Evolutionary conservation across 2,888 invertebrate genomes (phyloP), one percentile per base, ranked within the genome.

Genomic region (Muschampia plurimacula): DNA sequence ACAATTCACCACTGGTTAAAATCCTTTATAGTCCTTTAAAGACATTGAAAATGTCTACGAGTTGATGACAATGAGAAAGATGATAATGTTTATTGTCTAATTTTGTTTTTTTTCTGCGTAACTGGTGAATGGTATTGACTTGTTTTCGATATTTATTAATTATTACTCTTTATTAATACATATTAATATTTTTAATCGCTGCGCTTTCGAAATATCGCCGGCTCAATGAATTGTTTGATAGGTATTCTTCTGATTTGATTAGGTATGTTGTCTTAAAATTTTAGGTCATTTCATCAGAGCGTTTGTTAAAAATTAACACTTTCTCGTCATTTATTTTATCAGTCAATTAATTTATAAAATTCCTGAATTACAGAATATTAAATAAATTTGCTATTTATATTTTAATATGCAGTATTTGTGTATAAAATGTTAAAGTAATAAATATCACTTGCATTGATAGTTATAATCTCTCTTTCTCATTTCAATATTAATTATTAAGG

Each of bases 171-270:
- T 15, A 65, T 59, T 59, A 65, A 59, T 70, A 59, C 9, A 36
- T 64, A 59, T 55, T 64, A 44, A 64, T 69, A 57, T 36, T 44
- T 46, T 22, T 80, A 83, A 80, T 79, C 81, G 82, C 85, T 82
- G 83, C 80, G 90, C 88, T 88, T 88, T 79, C 83, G 84, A 85
- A 88, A 83, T 82, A 83, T 83, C 83, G 84, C 86, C 86, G 87
- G 90, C 90, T 90, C 90, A 90, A 90, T 85, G 84, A 84, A 82
- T 87, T 86, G 84, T 84, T 85, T 85, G 80, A 81, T 79, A 32
- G 5, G 28, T 59, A 32, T 12, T 59, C 32, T 32, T 15, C 3
- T 57, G 22, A 12, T 10, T 57, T 57, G 5, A 15, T 9, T 28
- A 28, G 55, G 28, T 57, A 10, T 57, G 36, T 22, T 36, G 13